Evolutionary conservation across 2,113 vertebrate species (phyloP), one percentile per base, ranked within the genome.

Genomic region (Oncorhynchus clarkii): DNA sequence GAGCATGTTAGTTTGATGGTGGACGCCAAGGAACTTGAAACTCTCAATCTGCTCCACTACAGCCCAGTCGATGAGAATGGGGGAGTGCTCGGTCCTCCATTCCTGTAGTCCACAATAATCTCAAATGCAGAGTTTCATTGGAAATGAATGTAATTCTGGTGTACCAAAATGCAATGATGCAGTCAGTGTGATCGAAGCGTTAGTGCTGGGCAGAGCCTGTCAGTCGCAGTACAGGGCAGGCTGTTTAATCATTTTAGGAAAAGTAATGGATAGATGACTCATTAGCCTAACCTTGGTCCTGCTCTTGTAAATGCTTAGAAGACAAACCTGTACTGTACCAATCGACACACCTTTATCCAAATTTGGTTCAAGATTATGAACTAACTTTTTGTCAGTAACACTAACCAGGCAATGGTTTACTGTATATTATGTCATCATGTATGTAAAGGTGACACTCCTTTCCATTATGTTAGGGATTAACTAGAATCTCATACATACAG

Each of bases 171-270:
- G 34, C 34, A 34, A 34, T 34, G 34, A 34, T 7, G 6, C 6
- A 7, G 34, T 34, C 6, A 2, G 34, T 34, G 34, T 34, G 6
- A 34, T 34, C 34, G 6, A 34, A 34, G 34, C 6, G 34, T 51
- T 51, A 54, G 51, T 18, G 3, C 16, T 54, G 3, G 16, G n/a
- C 9, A 26, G 39, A 49, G 73, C 54, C 27, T 70, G 76, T 76
- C 85, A 74, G 78, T 76, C 86, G 67, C 49, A 72, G 57, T 59
- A 67, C 39, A 34, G 16, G 20, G 78, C 73, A 54, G 57, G 57
- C 67, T 81, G 70, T 86, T 91, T 89, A 91, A 92, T 90, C 74
- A 91, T 89, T 88, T 34, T 67, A 71, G 72, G 83, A 83, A 71
- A 26, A 75, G 80, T 75, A 71, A 81, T 54, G 31, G 83, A 85